A percentile compares a stretch with the other conserved stretches of the same genome.
Conservation (phyloP, 2,797 vertebrate species). For the Sarcoramphus papa region DNA sequence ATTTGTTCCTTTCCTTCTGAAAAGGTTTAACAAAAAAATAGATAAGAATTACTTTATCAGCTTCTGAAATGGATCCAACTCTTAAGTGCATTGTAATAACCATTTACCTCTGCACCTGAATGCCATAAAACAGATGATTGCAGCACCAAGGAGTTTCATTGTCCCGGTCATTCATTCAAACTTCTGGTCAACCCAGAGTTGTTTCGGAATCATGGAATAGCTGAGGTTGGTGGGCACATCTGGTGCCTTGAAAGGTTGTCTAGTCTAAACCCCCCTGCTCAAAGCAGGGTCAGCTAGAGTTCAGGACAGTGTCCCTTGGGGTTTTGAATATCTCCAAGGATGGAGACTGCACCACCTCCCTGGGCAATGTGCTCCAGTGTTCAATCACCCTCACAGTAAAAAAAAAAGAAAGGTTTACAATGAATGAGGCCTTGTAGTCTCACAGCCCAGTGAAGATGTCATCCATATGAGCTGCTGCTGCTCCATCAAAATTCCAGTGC, state of each 20-base stretch:
- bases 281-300: slow-evolving; percentile 1
- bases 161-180: not conserved
- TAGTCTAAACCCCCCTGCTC: not conserved
- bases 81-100: slow-evolving; percentile 45
- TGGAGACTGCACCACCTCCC: not conserved
- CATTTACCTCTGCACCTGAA: slow-evolving; percentile 35
- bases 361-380: not conserved
- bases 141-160: slow-evolving; percentile 26
- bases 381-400: not conserved
- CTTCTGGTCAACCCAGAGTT: not conserved
- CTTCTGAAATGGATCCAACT: slow-evolving; percentile 41
- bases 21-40: not conserved
- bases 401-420: not conserved
- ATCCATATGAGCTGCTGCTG: not conserved
- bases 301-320: not conserved
- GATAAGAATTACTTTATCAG: not conserved
- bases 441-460: not conserved
- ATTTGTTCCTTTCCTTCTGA: slow-evolving; percentile 2
- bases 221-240: not conserved
- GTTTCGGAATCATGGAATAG: not conserved
- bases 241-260: not conserved
- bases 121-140: slow-evolving; percentile 30
- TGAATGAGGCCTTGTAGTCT: not conserved
- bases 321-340: not conserved
- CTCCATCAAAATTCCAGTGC: not conserved